These are phyloP conservation scores for Drosophila ercepeae DNA, from an alignment of 1,140 invertebrate genomes.

Conservation along the genomic window DNA sequence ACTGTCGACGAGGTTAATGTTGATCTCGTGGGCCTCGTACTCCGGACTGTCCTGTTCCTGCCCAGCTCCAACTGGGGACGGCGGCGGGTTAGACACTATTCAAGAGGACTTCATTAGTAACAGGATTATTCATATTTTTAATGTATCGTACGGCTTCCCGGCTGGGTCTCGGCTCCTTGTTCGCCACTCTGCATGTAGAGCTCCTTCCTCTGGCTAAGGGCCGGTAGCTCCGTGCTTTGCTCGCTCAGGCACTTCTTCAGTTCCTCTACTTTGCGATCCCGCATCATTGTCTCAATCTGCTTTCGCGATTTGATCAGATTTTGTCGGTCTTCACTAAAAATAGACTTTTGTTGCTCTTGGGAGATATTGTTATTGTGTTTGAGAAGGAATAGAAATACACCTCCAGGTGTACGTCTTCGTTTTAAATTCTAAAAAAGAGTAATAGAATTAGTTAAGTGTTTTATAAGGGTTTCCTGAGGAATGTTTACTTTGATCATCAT, in stretches of 20 bases:
- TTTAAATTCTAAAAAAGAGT: conserved; percentile 89
- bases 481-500: conserved; percentile 90
- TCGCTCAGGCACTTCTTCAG: conserved; percentile 84
- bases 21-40: conserved; percentile 85
- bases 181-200: conserved; percentile 84
- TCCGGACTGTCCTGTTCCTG: conserved; percentile 88
- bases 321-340: conserved; percentile 89
- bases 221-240: conserved; percentile 86
- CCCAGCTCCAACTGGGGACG: conserved; percentile 90
- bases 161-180: conserved; percentile 84
- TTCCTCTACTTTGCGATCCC: conserved; percentile 87
- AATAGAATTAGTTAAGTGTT: background rate
- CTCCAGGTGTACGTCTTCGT: conserved; percentile 92
- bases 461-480: too few species aligned
- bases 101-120: background rate
- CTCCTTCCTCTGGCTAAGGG: conserved; percentile 85
- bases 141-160: conserved; percentile 83
- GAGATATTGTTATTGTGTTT: conserved; percentile 90
- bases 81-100: conserved; percentile 89
- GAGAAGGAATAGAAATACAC: conserved; percentile 91
- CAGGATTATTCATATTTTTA: background rate
- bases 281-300: conserved; percentile 84
- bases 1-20: conserved; percentile 84
- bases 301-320: conserved; percentile 85
- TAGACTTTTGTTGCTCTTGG: conserved; percentile 88